A percentile compares a stretch with the other conserved stretches of the same genome.
These are phyloP conservation scores for Tichodroma muraria DNA, from an alignment of 2,113 vertebrate genomes.

Conservation along the genomic window DNA sequence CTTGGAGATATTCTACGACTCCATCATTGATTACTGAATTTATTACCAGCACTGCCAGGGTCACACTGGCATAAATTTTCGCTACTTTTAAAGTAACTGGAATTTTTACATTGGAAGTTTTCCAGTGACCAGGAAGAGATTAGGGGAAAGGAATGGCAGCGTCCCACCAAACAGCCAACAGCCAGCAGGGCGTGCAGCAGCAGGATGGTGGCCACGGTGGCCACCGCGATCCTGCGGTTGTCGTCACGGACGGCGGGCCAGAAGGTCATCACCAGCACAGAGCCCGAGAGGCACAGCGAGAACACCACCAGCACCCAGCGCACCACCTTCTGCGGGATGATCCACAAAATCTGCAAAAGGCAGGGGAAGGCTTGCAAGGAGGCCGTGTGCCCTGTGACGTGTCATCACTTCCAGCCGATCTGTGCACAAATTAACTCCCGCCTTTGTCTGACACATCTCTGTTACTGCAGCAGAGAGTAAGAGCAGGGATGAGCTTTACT, in stretches of 20 bases:
- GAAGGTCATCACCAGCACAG: slow-evolving; percentile 89
- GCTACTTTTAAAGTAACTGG: neutral
- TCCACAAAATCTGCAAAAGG: slow-evolving; percentile 84
- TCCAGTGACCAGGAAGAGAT: neutral
- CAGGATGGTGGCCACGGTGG: slow-evolving; percentile 73
- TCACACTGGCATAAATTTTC: neutral
- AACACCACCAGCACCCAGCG: slow-evolving; percentile 83
- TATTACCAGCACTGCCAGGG: neutral
- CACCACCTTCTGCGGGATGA: slow-evolving; percentile 79
- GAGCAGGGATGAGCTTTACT: neutral
- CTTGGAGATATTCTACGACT: neutral
- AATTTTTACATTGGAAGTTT: neutral
- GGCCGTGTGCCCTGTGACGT: neutral
- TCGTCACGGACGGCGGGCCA: slow-evolving; percentile 93
- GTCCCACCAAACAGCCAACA: slow-evolving; percentile 87
- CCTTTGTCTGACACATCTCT: neutral
- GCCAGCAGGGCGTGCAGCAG: slow-evolving; percentile 85
- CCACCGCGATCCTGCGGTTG: slow-evolving; percentile 77
- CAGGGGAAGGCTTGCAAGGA: neutral
- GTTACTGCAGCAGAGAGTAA: neutral
- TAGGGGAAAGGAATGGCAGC: neutral
- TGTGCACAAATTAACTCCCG: neutral
- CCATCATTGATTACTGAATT: neutral
- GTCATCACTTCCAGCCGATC: neutral
- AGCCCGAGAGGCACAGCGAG: slow-evolving; percentile 88